Evolutionary conservation across 2,797 vertebrate species (phyloP).

Genomic region (Enteromius radiatus): DNA sequence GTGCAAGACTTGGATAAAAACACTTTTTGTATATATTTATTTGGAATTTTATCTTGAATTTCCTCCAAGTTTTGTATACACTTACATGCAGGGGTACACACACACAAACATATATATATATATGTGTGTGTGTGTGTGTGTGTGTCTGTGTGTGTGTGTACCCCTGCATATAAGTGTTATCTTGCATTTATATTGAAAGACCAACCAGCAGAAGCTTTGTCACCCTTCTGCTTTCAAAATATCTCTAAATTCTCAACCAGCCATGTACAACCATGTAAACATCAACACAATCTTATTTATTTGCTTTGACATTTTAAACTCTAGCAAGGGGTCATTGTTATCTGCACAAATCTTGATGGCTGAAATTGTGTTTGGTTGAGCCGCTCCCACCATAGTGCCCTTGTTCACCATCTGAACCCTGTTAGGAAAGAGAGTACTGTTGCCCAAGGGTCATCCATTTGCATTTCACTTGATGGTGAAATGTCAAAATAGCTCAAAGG

Average conservation of each 20-base stretch:
- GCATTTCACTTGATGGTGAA: conserved; percentile 65
- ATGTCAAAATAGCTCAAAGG: conserved; percentile 67
- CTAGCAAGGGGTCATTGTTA: conserved; percentile 23
- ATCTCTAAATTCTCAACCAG: conserved; percentile 4
- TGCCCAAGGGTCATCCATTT: conserved; percentile 58
- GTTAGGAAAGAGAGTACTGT: conserved; percentile 50
- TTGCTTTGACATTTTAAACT: conserved; percentile 31
- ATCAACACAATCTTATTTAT: not conserved
- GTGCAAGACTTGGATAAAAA: not conserved
- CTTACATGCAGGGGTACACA: too few relatives aligned
- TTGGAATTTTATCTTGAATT: too few relatives aligned
- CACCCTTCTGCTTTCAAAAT: not conserved
- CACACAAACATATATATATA: too few relatives aligned
- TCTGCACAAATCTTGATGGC: conserved; percentile 17
- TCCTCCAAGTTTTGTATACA: too few relatives aligned
- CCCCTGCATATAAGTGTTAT: not conserved
- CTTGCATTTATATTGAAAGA: not conserved
- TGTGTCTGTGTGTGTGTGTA: too few relatives aligned
- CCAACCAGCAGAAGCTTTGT: not conserved
- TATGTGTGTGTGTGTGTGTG: too few relatives aligned
- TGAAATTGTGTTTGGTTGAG: conserved; percentile 33
- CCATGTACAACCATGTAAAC: not conserved
- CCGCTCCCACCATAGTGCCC: conserved; percentile 32
- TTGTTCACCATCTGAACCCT: conserved; percentile 55
- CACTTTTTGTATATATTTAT: too few relatives aligned